Base-by-base conservation (phyloP, 2,113 vertebrate genomes). In the Anolis carolinensis region DNA sequence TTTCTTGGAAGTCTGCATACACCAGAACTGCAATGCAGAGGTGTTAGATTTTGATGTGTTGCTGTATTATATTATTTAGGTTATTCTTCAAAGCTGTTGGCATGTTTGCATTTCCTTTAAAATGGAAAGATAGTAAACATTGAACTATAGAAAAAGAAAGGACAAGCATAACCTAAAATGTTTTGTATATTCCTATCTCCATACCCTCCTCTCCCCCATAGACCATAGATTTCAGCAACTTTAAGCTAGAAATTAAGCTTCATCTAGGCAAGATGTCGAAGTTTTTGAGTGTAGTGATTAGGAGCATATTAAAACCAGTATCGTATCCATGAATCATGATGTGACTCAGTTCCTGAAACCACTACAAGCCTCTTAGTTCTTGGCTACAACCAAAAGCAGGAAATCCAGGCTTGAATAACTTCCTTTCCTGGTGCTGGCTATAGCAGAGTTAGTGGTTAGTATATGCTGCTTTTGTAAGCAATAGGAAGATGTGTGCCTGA, bases 281-380 rank as follows among this genome's bases (percentile, higher is more conserved):
- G 91, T 94, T 95, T 90, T 93, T 90, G 90, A 95, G 92, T 95
- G 93, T 95, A 91, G 85, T 96, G 96, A 96, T 97, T 95, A 96
- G 95, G 97, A 95, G 93, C 95, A 95, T 95, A 97, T 96, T 96
- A 97, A 97, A 97, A 95, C 95, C 95, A 96, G 96, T 97, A 96
- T 98, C 94, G 96, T 96, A 96, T 96, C 95, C 96, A 95, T 98
- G 97, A 98, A 97, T 98, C 97, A 98, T 97, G 96, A 96, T 94
- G 97, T 98, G 98, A 98, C 95, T 99, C 98, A 98, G 97, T 98
- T 98, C 97, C 97, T 98, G 97, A 98, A 98, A 98, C 97, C 97
- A 96, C 97, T 97, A 97, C 97, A 97, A 97, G 96, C 97, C 96
- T 97, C 97, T 92, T 94, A 97, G 96, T 97, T 98, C 96, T 98